These are phyloP conservation scores for Dynastes tityus DNA, from an alignment of 2,888 invertebrate genomes.

Conservation along the genomic window DNA sequence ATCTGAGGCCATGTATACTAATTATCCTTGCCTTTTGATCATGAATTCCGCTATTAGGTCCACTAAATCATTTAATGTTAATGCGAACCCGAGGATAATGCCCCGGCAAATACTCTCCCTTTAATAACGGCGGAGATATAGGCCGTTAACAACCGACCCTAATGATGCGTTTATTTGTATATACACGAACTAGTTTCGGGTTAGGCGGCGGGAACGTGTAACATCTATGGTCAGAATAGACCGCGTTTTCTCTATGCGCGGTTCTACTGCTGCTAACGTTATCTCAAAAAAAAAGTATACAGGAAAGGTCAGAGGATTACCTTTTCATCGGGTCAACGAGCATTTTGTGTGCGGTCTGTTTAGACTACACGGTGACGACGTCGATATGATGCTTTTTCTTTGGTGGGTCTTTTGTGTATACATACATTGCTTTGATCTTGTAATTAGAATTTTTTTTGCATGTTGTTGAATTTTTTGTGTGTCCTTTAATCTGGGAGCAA, in stretches of 20 bases:
- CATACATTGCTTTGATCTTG: no score
- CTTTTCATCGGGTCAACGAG: conserved; percentile 41
- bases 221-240: conserved; percentile 1
- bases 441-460: conserved; percentile 21
- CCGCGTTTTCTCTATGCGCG: conserved; percentile 32
- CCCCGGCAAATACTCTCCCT: conserved; percentile 49
- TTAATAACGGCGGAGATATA: conserved; percentile 47
- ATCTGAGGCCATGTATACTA: conserved; percentile 63
- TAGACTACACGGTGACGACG: conserved; percentile 6
- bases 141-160: conserved; percentile 47
- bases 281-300: conserved; percentile 31
- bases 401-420: neutral
- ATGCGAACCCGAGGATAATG: conserved; percentile 57
- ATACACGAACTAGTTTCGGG: conserved; percentile 39
- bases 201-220: neutral
- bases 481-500: no score
- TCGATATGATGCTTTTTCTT: conserved; percentile 4
- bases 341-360: conserved; percentile 31
- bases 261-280: conserved; percentile 19
- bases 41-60: conserved; percentile 67
- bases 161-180: conserved; percentile 48
- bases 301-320: conserved; percentile 44
- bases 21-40: conserved; percentile 67
- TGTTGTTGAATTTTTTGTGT: neutral
- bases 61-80: conserved; percentile 68